Conservation (phyloP, 2,888 invertebrate genomes). For the Trachelus troglodyta region DNA sequence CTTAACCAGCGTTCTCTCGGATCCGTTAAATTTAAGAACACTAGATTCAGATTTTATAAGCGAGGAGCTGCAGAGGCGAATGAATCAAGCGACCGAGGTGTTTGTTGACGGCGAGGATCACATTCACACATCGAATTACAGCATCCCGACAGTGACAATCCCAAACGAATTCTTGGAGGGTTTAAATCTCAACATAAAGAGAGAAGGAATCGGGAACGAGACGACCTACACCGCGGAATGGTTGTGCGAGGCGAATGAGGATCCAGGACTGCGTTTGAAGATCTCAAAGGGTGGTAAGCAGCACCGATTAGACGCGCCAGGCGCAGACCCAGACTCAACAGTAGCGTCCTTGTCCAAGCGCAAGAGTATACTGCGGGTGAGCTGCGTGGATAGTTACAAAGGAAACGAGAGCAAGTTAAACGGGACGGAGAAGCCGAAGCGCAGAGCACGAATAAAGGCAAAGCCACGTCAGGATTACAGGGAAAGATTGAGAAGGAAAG, state of each 20-base stretch:
- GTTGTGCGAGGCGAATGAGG: slow-evolving; percentile 32
- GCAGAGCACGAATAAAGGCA: slow-evolving; percentile 27
- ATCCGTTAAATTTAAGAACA: slow-evolving; percentile 35
- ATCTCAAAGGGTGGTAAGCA: slow-evolving; percentile 27
- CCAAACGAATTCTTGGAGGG: slow-evolving; percentile 38
- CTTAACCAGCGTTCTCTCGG: slow-evolving; percentile 27
- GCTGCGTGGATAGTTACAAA: slow-evolving; percentile 19
- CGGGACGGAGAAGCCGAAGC: slow-evolving; percentile 25
- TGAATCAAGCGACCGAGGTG: slow-evolving; percentile 30
- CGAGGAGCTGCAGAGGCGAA: slow-evolving; percentile 37
- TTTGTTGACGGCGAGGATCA: slow-evolving; percentile 37
- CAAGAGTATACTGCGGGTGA: slow-evolving; percentile 17
- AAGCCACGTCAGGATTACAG: slow-evolving; percentile 33
- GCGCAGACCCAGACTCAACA: slow-evolving; percentile 20
- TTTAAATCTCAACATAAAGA: slow-evolving; percentile 44
- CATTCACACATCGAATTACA: slow-evolving; percentile 33
- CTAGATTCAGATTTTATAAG: slow-evolving; percentile 37
- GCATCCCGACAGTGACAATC: slow-evolving; percentile 39
- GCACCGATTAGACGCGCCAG: slow-evolving; percentile 29
- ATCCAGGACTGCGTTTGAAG: slow-evolving; percentile 25
- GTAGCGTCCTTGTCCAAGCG: slow-evolving; percentile 28
- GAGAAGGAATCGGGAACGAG: slow-evolving; percentile 32
- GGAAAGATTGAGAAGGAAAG: slow-evolving; percentile 43
- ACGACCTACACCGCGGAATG: slow-evolving; percentile 40
- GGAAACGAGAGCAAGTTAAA: slow-evolving; percentile 20